A percentile compares a stretch with the other conserved stretches of the same genome.
phyloP scores from a whole-genome alignment of 2,888 invertebrate genomes.

The Tenthredo scrophulariae region DNA sequence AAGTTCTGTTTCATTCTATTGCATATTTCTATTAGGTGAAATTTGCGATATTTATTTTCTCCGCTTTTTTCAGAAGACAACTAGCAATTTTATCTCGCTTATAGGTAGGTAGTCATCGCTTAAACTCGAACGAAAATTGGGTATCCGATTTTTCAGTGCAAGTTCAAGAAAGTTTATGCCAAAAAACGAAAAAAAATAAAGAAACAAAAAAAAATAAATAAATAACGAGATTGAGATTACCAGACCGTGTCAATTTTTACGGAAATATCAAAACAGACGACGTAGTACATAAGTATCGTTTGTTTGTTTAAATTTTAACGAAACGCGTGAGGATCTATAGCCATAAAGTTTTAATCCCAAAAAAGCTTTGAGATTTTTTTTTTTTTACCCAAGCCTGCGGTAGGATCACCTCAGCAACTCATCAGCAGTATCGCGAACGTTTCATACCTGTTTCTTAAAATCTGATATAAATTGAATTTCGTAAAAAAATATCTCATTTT shows the following conservation, averaged over 20 bases:
- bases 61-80: not conserved
- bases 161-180: no score
- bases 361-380: not conserved
- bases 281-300: not conserved
- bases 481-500: not conserved
- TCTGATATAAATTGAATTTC: not conserved
- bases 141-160: not conserved
- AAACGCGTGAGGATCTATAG: not conserved
- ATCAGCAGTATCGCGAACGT: not conserved
- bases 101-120: not conserved
- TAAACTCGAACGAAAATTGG: not conserved
- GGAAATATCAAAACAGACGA: not conserved
- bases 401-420: not conserved
- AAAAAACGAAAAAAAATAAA: no score
- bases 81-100: not conserved
- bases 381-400: not conserved
- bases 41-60: not conserved
- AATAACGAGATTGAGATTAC: not conserved
- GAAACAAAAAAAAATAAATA: no score
- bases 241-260: not conserved
- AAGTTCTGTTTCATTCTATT: not conserved
- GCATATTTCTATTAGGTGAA: not conserved
- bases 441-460: not conserved
- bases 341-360: not conserved
- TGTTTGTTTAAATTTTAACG: constrained; percentile 1